phyloP scores from a whole-genome alignment of 2,888 invertebrate genomes.

The Diplazon laetatorius region DNA sequence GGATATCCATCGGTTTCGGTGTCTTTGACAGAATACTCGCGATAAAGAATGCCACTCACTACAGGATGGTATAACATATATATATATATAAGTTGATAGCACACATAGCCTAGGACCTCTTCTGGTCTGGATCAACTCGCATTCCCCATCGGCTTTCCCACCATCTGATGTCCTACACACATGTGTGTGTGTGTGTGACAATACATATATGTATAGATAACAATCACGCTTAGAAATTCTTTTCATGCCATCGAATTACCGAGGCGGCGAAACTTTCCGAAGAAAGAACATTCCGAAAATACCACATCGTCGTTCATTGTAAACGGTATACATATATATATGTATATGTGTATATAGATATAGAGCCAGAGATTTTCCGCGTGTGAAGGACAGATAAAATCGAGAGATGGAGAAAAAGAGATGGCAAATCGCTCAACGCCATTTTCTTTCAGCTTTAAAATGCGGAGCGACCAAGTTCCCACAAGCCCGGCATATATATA shows the following conservation, averaged over 20 bases:
- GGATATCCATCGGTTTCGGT: neutral
- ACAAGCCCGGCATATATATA: neutral
- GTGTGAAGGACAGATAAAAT: constrained; percentile 10
- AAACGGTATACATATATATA: constrained; percentile 46
- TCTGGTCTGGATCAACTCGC: constrained; percentile 32
- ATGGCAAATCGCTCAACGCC: constrained; percentile 19
- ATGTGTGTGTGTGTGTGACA: neutral
- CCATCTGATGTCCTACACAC: constrained; percentile 34
- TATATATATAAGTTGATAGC: constrained; percentile 8
- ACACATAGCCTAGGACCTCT: constrained; percentile 5
- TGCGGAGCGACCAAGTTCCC: neutral
- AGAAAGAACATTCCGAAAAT: constrained; percentile 40
- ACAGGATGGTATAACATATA: constrained; percentile 23
- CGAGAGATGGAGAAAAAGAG: neutral
- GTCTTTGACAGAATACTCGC: constrained; percentile 17
- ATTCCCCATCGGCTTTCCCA: constrained; percentile 3
- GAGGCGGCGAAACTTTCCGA: neutral
- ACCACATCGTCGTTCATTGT: constrained; percentile 5
- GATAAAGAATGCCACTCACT: constrained; percentile 19
- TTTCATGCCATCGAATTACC: constrained; percentile 40
- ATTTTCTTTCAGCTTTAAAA: neutral
- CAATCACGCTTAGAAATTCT: constrained; percentile 51
- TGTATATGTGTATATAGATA: too few species aligned
- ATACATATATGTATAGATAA: neutral
- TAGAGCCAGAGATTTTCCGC: constrained; percentile 27